Evolutionary conservation across 2,888 invertebrate genomes (phyloP).

Genomic region (Cerastoderma edule): DNA sequence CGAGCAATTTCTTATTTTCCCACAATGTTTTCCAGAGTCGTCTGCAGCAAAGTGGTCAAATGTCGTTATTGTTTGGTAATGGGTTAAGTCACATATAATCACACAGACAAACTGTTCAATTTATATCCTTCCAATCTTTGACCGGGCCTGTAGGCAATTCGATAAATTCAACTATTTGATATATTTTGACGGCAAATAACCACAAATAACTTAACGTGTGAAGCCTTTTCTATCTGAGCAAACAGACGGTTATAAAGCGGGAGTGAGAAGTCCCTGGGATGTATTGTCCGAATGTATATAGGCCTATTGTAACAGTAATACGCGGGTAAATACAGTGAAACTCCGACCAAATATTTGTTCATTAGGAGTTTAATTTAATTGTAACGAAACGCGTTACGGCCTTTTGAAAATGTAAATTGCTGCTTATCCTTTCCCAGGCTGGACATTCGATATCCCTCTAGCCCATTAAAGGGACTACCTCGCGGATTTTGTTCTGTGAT

Average conservation of each 20-base stretch:
- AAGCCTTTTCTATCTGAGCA: slow-evolving; percentile 7
- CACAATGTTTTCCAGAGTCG: too few species aligned
- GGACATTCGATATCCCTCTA: too few species aligned
- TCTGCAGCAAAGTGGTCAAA: too few species aligned
- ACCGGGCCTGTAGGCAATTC: not conserved
- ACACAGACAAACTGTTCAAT: too few species aligned
- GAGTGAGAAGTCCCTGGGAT: slow-evolving; percentile 36
- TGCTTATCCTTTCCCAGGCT: too few species aligned
- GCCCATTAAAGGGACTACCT: too few species aligned
- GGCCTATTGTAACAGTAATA: slow-evolving; percentile 25
- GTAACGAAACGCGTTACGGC: slow-evolving; percentile 13
- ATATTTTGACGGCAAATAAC: slow-evolving; percentile 46
- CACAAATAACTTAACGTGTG: slow-evolving; percentile 26
- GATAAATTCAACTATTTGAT: slow-evolving; percentile 23
- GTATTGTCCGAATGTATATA: not conserved
- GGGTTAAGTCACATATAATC: too few species aligned
- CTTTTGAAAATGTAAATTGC: slow-evolving; percentile 17
- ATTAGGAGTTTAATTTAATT: slow-evolving; percentile 24
- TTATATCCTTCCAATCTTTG: not conserved
- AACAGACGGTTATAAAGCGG: slow-evolving; percentile 17
- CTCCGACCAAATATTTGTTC: slow-evolving; percentile 42
- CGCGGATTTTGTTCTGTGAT: too few species aligned
- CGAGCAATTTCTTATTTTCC: too few species aligned
- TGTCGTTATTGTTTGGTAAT: too few species aligned
- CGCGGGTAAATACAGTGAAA: slow-evolving; percentile 35